Percentiles rank a stretch among this genome's conserved stretches.
Evolutionary conservation across 2,888 invertebrate genomes (phyloP).

Genomic region (Synergus itoensis): DNA sequence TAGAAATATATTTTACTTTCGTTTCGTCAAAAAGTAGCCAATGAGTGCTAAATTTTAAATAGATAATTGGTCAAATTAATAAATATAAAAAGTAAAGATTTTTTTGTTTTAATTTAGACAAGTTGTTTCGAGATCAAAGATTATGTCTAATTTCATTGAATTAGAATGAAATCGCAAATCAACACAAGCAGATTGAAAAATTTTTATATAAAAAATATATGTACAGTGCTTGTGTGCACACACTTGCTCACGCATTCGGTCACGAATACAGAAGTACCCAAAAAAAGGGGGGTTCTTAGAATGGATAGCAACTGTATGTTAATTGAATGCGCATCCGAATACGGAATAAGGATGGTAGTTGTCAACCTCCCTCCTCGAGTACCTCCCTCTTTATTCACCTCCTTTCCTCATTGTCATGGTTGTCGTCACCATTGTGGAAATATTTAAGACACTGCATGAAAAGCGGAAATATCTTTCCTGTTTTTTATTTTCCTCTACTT

Average conservation of each 20-base stretch:
- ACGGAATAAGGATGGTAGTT: slow-evolving; percentile 72
- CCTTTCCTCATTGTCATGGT: slow-evolving; percentile 54
- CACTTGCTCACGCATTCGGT: slow-evolving; percentile 50
- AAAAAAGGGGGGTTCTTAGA: slow-evolving; percentile 61
- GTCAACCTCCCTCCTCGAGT: slow-evolving; percentile 57
- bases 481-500: slow-evolving; percentile 35
- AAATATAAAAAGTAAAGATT: too few relatives aligned
- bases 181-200: slow-evolving; percentile 62
- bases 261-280: slow-evolving; percentile 47
- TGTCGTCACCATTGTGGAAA: slow-evolving; percentile 56
- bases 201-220: slow-evolving; percentile 67
- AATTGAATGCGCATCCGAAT: slow-evolving; percentile 74
- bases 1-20: not conserved
- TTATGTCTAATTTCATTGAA: slow-evolving; percentile 64
- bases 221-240: slow-evolving; percentile 61
- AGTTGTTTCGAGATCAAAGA: slow-evolving; percentile 60
- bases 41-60: too few relatives aligned
- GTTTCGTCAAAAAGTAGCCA: too few relatives aligned
- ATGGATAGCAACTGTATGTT: slow-evolving; percentile 74
- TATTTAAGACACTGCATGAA: slow-evolving; percentile 63
- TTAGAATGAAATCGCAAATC: slow-evolving; percentile 55
- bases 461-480: slow-evolving; percentile 57
- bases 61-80: too few relatives aligned
- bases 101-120: too few relatives aligned
- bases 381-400: slow-evolving; percentile 54